Percentiles rank a stretch among this genome's conserved stretches.
Evolutionary conservation across 1,140 invertebrate species (phyloP).

Genomic region (Euura saliciscinereae): DNA sequence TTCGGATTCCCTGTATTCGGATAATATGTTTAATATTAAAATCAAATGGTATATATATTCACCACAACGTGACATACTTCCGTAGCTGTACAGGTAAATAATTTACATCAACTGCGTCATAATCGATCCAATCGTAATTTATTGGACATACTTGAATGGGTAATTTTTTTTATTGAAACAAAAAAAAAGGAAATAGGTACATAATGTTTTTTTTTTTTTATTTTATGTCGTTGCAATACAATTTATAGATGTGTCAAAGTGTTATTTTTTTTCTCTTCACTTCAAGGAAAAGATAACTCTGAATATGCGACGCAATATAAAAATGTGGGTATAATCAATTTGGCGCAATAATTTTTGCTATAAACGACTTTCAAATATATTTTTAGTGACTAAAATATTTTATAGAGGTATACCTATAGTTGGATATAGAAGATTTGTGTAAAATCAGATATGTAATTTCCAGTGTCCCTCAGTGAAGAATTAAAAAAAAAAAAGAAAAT

Average conservation of each 20-base stretch:
- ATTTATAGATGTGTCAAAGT: neutral
- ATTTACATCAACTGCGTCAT: no score
- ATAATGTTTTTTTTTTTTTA: neutral
- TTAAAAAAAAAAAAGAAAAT: no score
- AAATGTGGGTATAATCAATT: neutral
- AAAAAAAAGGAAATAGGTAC: no score
- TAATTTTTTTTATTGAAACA: no score
- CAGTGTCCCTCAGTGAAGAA: neutral
- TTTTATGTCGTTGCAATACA: neutral
- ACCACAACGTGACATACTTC: no score
- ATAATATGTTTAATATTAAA: no score
- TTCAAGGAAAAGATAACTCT: neutral
- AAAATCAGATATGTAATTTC: neutral
- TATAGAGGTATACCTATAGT: neutral
- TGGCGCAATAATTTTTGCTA: neutral
- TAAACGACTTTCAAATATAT: neutral
- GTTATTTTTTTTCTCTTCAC: neutral
- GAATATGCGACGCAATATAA: no score
- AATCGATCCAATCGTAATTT: no score
- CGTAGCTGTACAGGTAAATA: no score
- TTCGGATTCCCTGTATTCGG: no score
- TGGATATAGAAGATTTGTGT: neutral
- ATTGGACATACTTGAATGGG: no score
- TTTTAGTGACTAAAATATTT: neutral
- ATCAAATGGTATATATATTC: no score